Evolutionary conservation across 1,140 invertebrate species (phyloP).

Genomic region (Drosophila nasuta): DNA sequence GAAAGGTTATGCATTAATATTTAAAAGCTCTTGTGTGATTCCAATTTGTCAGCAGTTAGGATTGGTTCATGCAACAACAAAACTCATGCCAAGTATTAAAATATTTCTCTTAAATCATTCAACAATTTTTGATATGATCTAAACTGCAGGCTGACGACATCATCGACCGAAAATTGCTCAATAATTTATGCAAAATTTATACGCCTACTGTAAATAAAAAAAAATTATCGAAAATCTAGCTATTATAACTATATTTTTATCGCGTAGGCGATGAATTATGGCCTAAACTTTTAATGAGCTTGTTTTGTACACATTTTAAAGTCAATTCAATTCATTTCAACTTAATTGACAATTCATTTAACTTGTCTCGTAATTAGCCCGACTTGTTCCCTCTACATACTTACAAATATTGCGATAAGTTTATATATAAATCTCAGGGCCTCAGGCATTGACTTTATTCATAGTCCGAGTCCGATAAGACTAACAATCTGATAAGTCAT

Average conservation of each 20-base stretch:
- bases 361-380: conserved; percentile 37
- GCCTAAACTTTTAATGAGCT: conserved; percentile 63
- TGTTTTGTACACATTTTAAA: conserved; percentile 52
- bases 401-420: neutral
- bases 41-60: conserved; percentile 34
- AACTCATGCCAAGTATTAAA: conserved; percentile 21
- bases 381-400: neutral
- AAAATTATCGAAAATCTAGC: conserved; percentile 16
- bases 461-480: conserved; percentile 40
- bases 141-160: conserved; percentile 53
- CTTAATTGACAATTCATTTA: conserved; percentile 48
- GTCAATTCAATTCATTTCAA: conserved; percentile 16
- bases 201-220: conserved; percentile 49
- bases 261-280: conserved; percentile 62
- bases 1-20: conserved; percentile 32
- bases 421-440: conserved; percentile 39
- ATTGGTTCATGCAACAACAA: conserved; percentile 55
- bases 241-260: conserved; percentile 31
- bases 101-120: conserved; percentile 28
- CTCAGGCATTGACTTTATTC: conserved; percentile 43
- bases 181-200: conserved; percentile 55
- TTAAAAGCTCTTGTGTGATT: neutral
- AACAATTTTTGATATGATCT: conserved; percentile 37
- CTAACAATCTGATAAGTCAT: conserved; percentile 34
- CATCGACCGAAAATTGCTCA: conserved; percentile 17